phyloP scores from a whole-genome alignment of 2,113 vertebrate genomes.

The Dicerorhinus sumatrensis region DNA sequence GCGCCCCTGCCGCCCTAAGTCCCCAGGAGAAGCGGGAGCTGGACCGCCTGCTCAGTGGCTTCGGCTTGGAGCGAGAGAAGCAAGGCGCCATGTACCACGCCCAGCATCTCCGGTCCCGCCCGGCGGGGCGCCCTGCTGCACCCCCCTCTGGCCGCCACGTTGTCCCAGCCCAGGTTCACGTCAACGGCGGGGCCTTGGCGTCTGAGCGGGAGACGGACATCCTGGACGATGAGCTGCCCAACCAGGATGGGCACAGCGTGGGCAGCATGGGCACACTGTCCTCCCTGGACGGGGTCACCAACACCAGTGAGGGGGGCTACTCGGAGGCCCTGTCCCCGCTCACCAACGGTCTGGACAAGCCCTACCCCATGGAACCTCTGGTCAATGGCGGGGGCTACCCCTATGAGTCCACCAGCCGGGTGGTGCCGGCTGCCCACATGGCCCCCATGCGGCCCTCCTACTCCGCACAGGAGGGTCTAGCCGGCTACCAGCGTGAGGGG shows the following conservation, averaged over 20 bases:
- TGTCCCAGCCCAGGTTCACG: constrained; percentile 96
- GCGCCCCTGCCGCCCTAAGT: constrained; percentile 87
- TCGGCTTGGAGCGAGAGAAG: constrained; percentile 88
- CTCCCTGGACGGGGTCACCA: constrained; percentile 92
- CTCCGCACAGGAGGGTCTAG: constrained; percentile 89
- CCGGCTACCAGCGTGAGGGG: constrained; percentile 84
- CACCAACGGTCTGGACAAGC: constrained; percentile 88
- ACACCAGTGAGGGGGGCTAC: constrained; percentile 88
- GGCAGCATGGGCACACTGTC: constrained; percentile 96
- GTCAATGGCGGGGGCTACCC: constrained; percentile 90
- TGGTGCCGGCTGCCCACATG: constrained; percentile 65
- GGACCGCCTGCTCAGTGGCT: constrained; percentile 95
- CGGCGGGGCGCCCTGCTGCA: constrained; percentile 77
- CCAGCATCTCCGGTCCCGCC: constrained; percentile 81
- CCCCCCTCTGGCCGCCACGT: constrained; percentile 87
- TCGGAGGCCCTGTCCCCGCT: constrained; percentile 85
- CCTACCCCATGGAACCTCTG: constrained; percentile 84
- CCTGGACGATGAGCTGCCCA: constrained; percentile 96
- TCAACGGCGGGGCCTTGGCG: constrained; percentile 90
- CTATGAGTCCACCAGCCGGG: constrained; percentile 82
- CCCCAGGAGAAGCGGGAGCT: constrained; percentile 96
- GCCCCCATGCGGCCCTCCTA: constrained; percentile 87
- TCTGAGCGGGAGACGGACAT: constrained; percentile 97
- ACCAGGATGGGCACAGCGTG: constrained; percentile 95
- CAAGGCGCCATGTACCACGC: constrained; percentile 89